phyloP scores from a whole-genome alignment of 23 tunicate genomes.

The Diplosoma virens region DNA sequence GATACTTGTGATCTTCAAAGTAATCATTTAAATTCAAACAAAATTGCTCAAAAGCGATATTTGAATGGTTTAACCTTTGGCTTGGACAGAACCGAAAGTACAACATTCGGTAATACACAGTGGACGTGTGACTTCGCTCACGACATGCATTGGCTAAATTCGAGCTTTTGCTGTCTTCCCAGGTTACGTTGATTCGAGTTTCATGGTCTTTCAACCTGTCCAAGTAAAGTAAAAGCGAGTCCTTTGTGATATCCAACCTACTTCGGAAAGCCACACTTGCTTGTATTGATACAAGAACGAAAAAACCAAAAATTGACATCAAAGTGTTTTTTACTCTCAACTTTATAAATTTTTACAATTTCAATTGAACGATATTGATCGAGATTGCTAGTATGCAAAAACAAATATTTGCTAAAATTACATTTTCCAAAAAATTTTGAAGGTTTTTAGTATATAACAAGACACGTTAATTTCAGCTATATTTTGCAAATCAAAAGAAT shows the following conservation, averaged over 20 bases:
- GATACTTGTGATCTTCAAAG: background rate
- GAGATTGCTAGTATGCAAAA: too few relatives aligned
- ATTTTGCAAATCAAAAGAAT: too few relatives aligned
- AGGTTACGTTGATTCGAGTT: background rate
- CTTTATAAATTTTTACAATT: background rate
- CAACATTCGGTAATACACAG: slow-evolving; percentile 49
- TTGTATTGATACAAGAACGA: background rate
- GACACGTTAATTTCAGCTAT: too few relatives aligned
- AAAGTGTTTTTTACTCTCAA: background rate
- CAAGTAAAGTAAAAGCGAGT: background rate
- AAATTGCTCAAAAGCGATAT: slow-evolving; percentile 2
- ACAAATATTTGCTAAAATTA: too few relatives aligned
- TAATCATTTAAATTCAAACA: background rate
- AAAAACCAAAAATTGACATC: background rate
- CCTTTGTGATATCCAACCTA: background rate
- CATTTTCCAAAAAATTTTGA: too few relatives aligned
- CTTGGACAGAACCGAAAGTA: slow-evolving; percentile 25
- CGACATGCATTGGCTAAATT: slow-evolving; percentile 5
- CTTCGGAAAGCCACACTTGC: background rate
- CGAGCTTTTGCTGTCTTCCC: too few relatives aligned
- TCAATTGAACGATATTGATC: too few relatives aligned
- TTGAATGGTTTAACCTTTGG: background rate
- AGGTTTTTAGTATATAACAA: too few relatives aligned
- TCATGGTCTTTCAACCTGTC: background rate
- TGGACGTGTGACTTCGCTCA: slow-evolving; percentile 13